Base-by-base conservation (phyloP, 2,888 invertebrate species). In the Lycophotia porphyrea region DNA sequence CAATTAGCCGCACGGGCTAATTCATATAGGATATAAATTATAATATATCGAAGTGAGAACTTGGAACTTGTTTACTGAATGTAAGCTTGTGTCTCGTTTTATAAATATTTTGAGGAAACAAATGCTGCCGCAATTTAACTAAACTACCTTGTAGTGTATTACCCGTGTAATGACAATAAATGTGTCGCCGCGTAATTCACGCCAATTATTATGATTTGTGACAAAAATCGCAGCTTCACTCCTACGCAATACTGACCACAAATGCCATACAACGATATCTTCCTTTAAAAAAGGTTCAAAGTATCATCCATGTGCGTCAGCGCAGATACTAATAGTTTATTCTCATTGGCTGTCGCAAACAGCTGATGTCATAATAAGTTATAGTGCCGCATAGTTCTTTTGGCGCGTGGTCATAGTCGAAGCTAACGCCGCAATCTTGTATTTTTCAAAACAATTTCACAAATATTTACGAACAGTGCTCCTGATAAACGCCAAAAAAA, bases 221-320 rank as follows among this genome's bases (percentile, higher is more conserved):
- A 55, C 60, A 58, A 52, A 31, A 21, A 27, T 49, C 11, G 21
- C 7, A 39, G 49, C n/a, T 60, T 47, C 7, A 64, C 21, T 5
- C 34, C 18, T 39, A 42, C 34, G 18, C 39, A 55, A 70, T 58
- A 42, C 49, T 44, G 15, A 55, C 61, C 49, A 68, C 49, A 79
- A 71, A 34, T 24, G 31, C 5, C 24, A 52, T 31, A 52, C 3
- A 58, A 21, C 24, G 18, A 13, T 36, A 60, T 31, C 49, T 69
- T 58, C 21, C 4, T 36, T 24, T 15, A 63, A 42, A 74, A 74
- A 65, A 60, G 24, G 49, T 31, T 58, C 36, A 44, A 5, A 61
- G 36, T 1, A 11, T 11, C 70, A 76, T 39, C 61, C 49, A 55
- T 18, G 58, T 78, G 76, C 76, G 65, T 80, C 76, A 83, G 60